Base-by-base conservation (phyloP, 2,888 invertebrate species). In the Acanthoscelides obtectus region DNA sequence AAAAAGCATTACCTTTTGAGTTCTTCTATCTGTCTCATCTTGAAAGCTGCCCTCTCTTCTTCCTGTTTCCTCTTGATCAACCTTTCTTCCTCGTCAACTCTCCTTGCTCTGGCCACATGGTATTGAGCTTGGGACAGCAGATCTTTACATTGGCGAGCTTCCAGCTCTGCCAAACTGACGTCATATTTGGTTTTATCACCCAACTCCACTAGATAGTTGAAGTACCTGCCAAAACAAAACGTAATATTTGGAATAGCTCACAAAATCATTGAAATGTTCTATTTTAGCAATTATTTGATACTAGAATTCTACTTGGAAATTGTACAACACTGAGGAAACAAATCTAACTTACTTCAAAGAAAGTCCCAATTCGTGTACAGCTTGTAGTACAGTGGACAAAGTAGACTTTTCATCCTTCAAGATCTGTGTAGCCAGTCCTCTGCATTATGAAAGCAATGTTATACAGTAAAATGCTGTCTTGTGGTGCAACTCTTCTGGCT, bases 61-160 rank as follows among this genome's bases (percentile, higher is more conserved):
- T 96, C 94, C 84, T 98, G 98, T 77, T 96, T 93, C 78, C 93
- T 91, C 0, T 96, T 87, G 72, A 97, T 87, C 79, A 93, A 90
- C 80, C 93, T 90, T 82, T 98, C 98, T 86, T 98, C 97, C 84
- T 97, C 97, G 84, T 98, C 98, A 71, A 97, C 92, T 79, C 95
- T 90, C 70, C 95, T 88, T 67, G 98, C 96, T 80, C 98, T 88
- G 0, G 94, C 92, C 71, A 99, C 97, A 85, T 98, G 98, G 86
- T 98, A 97, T 83, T 98, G 97, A 12, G 98, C 98, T 87, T 98
- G 98, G 22, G 96, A 95, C 72, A 99, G 88, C 81, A 99, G 88
- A 90, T 99, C 99, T 80, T 95, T 95, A 84, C 99, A 99, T 77
- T 96, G 94, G 71, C 95, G 88, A 0, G 96, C 95, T 85, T 98